Evolutionary conservation across 2,113 vertebrate species (phyloP), one percentile per base, ranked within the genome.

Genomic region (Sinocyclocheilus anophthalmus): DNA sequence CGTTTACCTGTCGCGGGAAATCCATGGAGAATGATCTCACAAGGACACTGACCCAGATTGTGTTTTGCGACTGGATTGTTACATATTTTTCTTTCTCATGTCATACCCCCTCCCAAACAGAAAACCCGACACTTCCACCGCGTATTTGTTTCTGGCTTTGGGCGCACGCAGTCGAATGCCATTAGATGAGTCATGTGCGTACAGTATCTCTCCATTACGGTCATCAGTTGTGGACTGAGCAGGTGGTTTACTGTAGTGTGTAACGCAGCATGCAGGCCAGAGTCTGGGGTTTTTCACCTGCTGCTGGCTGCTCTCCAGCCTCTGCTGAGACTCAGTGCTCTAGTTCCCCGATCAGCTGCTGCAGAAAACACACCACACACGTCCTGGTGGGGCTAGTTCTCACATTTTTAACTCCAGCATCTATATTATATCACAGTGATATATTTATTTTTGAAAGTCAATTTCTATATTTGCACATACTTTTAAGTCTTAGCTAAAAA

Each of bases 221-320:
- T 57, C 69, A 84, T 80, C 37, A 81, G 76, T 73, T 59, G 81
- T 69, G 57, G 81, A 48, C 8, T 26, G 69, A 86, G 76, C 55
- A 89, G 84, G 90, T 83, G 83, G 86, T 90, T 88, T 91, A 88
- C 90, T 88, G 87, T 88, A 86, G 80, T 90, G 76, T 55, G 48
- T 30, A 90, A 90, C 86, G 83, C 80, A 91, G 83, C 91, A 91
- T 89, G 93, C 92, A 92, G 89, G 91, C 91, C 90, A 92, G 90
- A 92, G 87, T 82, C 85, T 69, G 88, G 87, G 87, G 83, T 89
- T 72, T 90, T 88, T 92, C 89, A 92, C 90, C 91, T 91, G 87
- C 87, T 88, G 30, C 12, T 92, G 91, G 92, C 92, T 72, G 50
- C 26, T 45, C 87, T 92, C 90, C 92, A 92, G 87, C 75, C 89